Evolutionary conservation across 92 coral and sea anemone species (phyloP).

Genomic region (Nematostella vectensis): DNA sequence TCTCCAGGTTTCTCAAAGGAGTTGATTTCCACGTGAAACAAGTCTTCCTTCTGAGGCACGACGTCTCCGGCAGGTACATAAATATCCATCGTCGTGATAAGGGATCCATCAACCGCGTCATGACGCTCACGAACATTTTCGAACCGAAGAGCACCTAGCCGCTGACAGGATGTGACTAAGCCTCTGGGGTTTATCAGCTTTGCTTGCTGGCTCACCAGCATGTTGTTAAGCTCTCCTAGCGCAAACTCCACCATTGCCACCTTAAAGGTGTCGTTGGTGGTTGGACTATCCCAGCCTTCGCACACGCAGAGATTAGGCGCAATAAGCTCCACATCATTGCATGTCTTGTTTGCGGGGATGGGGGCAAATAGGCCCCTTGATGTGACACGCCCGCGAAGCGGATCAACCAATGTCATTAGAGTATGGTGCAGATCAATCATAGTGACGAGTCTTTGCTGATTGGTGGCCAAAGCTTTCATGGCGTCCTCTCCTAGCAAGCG

Average conservation of each 20-base stretch:
- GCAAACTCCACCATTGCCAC: slow-evolving; percentile 53
- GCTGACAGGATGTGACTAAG: slow-evolving; percentile 24
- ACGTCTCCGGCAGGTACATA: slow-evolving; percentile 53
- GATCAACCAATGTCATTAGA: slow-evolving; percentile 32
- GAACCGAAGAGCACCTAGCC: slow-evolving; percentile 26
- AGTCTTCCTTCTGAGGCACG: slow-evolving; percentile 41
- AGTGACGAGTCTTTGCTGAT: slow-evolving; percentile 47
- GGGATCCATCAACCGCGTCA: slow-evolving; percentile 12
- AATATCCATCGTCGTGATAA: slow-evolving; percentile 50
- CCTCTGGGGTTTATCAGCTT: neutral
- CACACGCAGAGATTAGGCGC: slow-evolving; percentile 65
- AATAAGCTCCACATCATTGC: slow-evolving; percentile 43
- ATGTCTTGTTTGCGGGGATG: slow-evolving; percentile 37
- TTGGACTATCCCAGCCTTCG: slow-evolving; percentile 57
- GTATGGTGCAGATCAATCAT: slow-evolving; percentile 55
- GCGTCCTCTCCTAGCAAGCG: slow-evolving; percentile 37
- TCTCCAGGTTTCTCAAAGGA: slow-evolving; percentile 27
- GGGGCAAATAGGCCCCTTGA: slow-evolving; percentile 45
- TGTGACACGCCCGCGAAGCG: slow-evolving; percentile 25
- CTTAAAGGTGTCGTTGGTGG: slow-evolving; percentile 35
- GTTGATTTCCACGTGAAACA: slow-evolving; percentile 41
- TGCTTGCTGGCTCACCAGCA: slow-evolving; percentile 20
- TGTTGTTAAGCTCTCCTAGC: slow-evolving; percentile 49
- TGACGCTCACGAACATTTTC: slow-evolving; percentile 41
- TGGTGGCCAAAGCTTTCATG: slow-evolving; percentile 30